These are phyloP conservation scores for Eurystomus glaucurus DNA, from an alignment of 2,797 vertebrate species.

Conservation along the genomic window DNA sequence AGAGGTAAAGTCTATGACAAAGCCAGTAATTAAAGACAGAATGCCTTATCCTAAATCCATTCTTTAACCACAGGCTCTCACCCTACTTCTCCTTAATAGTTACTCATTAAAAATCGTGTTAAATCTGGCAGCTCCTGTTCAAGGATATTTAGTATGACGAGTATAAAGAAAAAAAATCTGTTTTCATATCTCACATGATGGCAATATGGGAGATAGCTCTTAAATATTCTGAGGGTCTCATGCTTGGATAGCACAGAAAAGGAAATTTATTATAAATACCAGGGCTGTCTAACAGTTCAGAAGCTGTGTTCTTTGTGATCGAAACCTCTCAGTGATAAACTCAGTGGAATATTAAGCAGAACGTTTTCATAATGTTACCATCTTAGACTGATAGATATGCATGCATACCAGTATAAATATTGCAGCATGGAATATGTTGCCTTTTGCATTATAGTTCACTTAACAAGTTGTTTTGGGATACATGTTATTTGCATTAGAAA, in stretches of 20 bases:
- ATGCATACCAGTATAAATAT: background rate
- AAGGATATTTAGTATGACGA: background rate
- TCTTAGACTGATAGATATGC: background rate
- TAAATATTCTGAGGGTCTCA: background rate
- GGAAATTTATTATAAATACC: background rate
- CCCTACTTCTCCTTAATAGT: background rate
- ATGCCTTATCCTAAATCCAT: background rate
- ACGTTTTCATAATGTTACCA: background rate
- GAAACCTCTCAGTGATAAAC: background rate
- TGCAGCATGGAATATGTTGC: background rate
- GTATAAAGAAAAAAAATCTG: background rate
- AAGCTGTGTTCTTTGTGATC: background rate
- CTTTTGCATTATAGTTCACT: background rate
- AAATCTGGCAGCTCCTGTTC: background rate
- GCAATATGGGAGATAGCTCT: background rate
- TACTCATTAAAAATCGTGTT: background rate
- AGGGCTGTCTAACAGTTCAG: background rate
- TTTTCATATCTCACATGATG: background rate
- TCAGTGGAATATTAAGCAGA: background rate
- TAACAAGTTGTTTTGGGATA: background rate
- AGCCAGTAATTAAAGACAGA: constrained; percentile 26
- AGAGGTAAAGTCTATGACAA: constrained; percentile 9
- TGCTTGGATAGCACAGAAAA: background rate
- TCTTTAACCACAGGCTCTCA: background rate
- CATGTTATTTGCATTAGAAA: background rate